These are phyloP conservation scores for Heliothis virescens DNA, from an alignment of 1,140 invertebrate genomes.

Conservation along the genomic window DNA sequence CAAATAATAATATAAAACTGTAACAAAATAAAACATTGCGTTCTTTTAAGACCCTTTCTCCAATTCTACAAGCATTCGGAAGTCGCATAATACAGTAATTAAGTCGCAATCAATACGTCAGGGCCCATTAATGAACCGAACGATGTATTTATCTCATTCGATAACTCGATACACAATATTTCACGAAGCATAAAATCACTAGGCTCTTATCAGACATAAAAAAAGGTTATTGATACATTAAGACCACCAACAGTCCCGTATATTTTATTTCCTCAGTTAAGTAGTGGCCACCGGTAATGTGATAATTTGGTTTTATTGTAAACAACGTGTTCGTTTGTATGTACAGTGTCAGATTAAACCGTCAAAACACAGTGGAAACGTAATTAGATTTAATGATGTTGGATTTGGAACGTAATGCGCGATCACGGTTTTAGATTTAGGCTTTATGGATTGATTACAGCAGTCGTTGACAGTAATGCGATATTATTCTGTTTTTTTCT, in stretches of 20 bases:
- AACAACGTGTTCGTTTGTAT: slow-evolving; percentile 35
- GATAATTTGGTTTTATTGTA: slow-evolving; percentile 35
- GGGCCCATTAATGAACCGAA: not conserved
- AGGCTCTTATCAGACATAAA: slow-evolving; percentile 25
- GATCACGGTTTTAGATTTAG: not conserved
- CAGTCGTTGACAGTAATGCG: not conserved
- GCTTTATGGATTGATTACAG: not conserved
- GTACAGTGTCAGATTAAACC: slow-evolving; percentile 36
- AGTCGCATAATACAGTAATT: no score
- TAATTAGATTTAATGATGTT: slow-evolving; percentile 48
- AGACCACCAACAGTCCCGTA: slow-evolving; percentile 28
- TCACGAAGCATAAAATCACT: slow-evolving; percentile 29
- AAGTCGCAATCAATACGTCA: no score
- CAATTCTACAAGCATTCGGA: no score
- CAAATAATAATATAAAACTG: no score
- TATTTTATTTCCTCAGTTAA: slow-evolving; percentile 34
- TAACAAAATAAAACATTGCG: no score
- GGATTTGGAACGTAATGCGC: slow-evolving; percentile 15
- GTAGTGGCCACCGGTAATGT: slow-evolving; percentile 37
- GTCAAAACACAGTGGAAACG: slow-evolving; percentile 38
- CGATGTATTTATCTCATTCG: not conserved
- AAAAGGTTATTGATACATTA: slow-evolving; percentile 35
- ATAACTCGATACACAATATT: slow-evolving; percentile 2
- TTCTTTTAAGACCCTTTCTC: no score
- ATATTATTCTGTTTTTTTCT: not conserved